These are phyloP conservation scores for Thunnus maccoyii DNA, from an alignment of 2,113 vertebrate species.

Conservation along the genomic window DNA sequence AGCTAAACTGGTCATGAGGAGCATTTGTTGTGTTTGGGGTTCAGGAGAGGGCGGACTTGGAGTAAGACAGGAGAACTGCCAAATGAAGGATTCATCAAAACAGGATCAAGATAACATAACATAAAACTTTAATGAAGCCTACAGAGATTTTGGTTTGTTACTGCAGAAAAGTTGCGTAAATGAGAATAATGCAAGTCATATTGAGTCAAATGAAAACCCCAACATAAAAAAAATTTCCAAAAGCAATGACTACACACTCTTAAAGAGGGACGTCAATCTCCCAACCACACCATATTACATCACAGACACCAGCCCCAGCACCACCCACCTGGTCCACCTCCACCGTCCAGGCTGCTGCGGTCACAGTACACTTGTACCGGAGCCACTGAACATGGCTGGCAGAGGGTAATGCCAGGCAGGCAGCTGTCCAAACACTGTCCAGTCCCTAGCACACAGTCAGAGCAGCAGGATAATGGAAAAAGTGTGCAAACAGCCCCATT, in stretches of 20 bases:
- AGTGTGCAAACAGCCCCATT: conserved; percentile 61
- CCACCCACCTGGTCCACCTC: conserved; percentile 49
- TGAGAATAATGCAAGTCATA: background rate
- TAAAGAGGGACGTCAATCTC: conserved; percentile 6
- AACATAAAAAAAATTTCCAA: background rate
- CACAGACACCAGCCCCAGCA: conserved; percentile 18
- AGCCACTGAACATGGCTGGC: conserved; percentile 48
- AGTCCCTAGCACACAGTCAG: conserved; percentile 43
- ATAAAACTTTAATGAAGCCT: background rate
- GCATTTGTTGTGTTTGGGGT: conserved; percentile 1
- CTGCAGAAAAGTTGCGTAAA: background rate
- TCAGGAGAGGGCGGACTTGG: conserved; percentile 15
- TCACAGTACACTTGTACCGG: conserved; percentile 47
- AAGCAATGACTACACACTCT: conserved; percentile 7
- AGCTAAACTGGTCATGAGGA: conserved; percentile 16
- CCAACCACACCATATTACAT: conserved; percentile 18
- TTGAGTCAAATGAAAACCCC: background rate
- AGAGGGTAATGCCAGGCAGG: conserved; percentile 68
- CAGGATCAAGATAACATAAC: conserved; percentile 18
- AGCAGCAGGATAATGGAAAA: conserved; percentile 74
- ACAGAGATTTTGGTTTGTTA: background rate
- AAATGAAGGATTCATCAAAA: conserved; percentile 25
- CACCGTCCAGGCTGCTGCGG: conserved; percentile 32
- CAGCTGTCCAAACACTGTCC: conserved; percentile 85
- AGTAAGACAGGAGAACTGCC: background rate